Evolutionary conservation across 2,113 vertebrate genomes (phyloP).

Genomic region (Aythya baeri): DNA sequence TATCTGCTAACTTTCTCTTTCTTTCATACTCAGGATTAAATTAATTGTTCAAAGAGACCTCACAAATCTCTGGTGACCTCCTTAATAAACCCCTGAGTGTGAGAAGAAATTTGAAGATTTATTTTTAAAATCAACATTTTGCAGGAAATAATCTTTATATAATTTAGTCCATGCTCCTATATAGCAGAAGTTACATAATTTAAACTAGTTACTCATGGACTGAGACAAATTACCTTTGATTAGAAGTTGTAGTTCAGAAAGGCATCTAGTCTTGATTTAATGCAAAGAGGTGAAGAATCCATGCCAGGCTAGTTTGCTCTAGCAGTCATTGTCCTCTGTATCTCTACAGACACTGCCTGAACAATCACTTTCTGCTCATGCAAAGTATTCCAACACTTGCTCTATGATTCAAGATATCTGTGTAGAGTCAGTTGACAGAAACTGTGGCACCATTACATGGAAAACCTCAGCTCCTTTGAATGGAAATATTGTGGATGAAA

Average conservation of each 20-base stretch:
- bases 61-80: not conserved
- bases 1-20: not conserved
- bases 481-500: not conserved
- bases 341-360: not conserved
- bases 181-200: not conserved
- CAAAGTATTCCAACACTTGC: not conserved
- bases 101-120: not conserved
- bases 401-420: not conserved
- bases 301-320: not conserved
- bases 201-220: not conserved
- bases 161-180: not conserved
- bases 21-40: not conserved
- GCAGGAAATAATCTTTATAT: not conserved
- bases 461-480: not conserved
- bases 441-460: not conserved
- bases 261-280: not conserved
- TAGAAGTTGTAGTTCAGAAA: not conserved
- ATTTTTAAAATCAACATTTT: not conserved
- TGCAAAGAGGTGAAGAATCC: not conserved
- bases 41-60: not conserved
- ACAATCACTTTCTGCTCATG: not conserved
- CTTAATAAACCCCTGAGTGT: not conserved
- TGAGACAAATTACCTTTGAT: not conserved
- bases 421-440: not conserved
- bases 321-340: not conserved